Evolutionary conservation across 2,113 vertebrate species (phyloP), one percentile per base, ranked within the genome.

Genomic region (Origma solitaria): DNA sequence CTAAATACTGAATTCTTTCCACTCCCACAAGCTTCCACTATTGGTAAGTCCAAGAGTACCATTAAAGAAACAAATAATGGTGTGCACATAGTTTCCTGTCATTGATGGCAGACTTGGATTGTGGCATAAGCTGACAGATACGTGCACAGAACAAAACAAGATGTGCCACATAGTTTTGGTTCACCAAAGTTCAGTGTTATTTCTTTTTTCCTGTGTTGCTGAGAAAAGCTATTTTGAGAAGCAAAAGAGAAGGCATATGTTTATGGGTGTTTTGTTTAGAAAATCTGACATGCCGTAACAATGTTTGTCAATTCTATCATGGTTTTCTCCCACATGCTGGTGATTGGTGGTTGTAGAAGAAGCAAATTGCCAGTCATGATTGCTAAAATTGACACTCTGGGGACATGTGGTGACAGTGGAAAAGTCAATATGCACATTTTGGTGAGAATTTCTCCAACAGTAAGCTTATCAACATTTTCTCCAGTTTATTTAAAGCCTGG

Each of bases 121-220:
- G 84, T 58, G 88, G 45, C 73, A 62, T 35, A 50, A 80, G 13
- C n/a, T 66, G 79, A 92, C 76, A 96, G 78, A 96, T 80, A 76
- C 62, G n/a, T 90, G 75, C 96, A 90, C 83, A 91, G 73, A 96
- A 94, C n/a, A 95, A 95, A 96, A 80, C 33, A 96, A 95, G 56
- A 50, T 69, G 49, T 93, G 70, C 68, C 60, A 85, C 37, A 84
- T 57, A 82, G 35, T 93, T 97, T 72, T 95, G 30, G 58, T 82
- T 70, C 77, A 70, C 53, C 47, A 60, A 85, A 88, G 18, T 82
- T 92, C 56, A 62, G 45, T 64, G 25, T 11, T 57, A 60, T 82
- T 45, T 31, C 3, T 75, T 28, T 96, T 95, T 90, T 53, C 64
- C 60, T 80, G 42, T 84, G 53, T 64, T 28, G 14, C 49, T 75